A percentile compares a stretch with the other conserved stretches of the same genome.
phyloP scores from a whole-genome alignment of 2,888 invertebrate genomes.

The Boloria selene region DNA sequence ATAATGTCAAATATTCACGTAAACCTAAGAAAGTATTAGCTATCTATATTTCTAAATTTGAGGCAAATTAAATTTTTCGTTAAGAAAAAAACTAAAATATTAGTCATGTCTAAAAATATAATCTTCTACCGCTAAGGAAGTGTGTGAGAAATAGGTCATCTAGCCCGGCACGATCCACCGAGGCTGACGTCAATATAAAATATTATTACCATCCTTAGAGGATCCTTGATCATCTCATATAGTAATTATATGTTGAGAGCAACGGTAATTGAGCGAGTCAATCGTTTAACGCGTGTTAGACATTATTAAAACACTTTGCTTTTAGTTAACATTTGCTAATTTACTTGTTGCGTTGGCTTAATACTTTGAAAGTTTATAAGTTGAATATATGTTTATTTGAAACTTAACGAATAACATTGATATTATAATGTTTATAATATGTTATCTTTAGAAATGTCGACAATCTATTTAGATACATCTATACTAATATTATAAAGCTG shows the following conservation, averaged over 20 bases:
- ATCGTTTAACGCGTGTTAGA: constrained; percentile 11
- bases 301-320: constrained; percentile 6
- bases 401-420: too few species aligned
- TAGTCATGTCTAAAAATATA: constrained; percentile 13
- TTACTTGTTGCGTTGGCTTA: not conserved
- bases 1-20: too few species aligned
- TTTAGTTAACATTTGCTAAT: constrained; percentile 12
- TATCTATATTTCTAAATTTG: too few species aligned
- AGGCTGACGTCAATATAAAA: constrained; percentile 46
- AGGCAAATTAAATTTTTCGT: too few species aligned
- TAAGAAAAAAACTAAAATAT: not conserved
- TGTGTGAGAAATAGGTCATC: constrained; percentile 59
- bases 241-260: constrained; percentile 36
- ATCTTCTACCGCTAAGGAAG: constrained; percentile 48
- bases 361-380: too few species aligned
- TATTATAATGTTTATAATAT: too few species aligned
- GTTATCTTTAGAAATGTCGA: too few species aligned
- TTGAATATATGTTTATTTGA: too few species aligned
- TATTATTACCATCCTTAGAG: constrained; percentile 27
- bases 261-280: constrained; percentile 25
- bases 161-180: constrained; percentile 51
- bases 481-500: too few species aligned
- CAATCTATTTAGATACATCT: too few species aligned
- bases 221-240: constrained; percentile 28
- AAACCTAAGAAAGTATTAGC: too few species aligned